These are phyloP conservation scores for Amblyopsis hoosieri DNA, from an alignment of 2,797 vertebrate genomes.

Conservation along the genomic window DNA sequence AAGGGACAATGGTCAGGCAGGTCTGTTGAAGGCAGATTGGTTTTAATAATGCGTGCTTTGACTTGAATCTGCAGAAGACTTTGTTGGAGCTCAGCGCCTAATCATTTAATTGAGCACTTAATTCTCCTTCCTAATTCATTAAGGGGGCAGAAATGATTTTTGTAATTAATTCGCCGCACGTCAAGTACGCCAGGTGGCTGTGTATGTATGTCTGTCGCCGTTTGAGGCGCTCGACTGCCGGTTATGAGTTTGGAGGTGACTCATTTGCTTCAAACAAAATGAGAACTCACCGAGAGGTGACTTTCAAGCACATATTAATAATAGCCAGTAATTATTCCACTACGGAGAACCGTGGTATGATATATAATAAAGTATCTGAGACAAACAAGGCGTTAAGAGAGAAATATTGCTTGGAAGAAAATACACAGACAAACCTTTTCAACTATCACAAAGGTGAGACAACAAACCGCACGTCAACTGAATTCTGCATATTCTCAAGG, in stretches of 20 bases:
- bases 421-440: no score
- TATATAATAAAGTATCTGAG: neutral
- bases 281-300: constrained; percentile 49
- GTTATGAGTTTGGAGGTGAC: constrained; percentile 61
- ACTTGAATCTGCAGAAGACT: constrained; percentile 68
- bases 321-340: constrained; percentile 42
- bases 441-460: no score
- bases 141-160: constrained; percentile 67
- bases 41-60: constrained; percentile 68
- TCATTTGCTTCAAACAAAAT: constrained; percentile 48
- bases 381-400: constrained; percentile 14
- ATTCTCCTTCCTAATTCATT: constrained; percentile 75
- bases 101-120: constrained; percentile 81
- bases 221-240: constrained; percentile 45
- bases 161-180: constrained; percentile 69
- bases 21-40: constrained; percentile 74
- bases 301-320: constrained; percentile 49
- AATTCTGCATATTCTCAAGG: no score
- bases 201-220: constrained; percentile 37
- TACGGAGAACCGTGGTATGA: constrained; percentile 16
- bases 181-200: constrained; percentile 59
- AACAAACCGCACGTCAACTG: no score
- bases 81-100: constrained; percentile 68
- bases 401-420: no score
- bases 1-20: constrained; percentile 73